Conservation (phyloP, 2,888 invertebrate species). For the Caenorhabditis sp. region DNA sequence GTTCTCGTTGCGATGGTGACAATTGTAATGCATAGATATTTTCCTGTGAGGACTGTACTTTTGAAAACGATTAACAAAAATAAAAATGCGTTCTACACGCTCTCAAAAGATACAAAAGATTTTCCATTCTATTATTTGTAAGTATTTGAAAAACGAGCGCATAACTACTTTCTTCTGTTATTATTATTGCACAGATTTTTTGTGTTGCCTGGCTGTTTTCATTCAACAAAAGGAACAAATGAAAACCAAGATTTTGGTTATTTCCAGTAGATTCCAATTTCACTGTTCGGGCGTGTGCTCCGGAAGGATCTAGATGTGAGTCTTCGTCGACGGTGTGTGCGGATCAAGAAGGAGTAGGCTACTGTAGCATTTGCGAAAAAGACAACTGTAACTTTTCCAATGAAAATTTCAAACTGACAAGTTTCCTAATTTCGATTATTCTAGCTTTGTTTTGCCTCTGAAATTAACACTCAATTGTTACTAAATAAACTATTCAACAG, state of each 20-base stretch:
- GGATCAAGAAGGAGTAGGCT: slow-evolving; percentile 54
- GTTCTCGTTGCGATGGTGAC: slow-evolving; percentile 71
- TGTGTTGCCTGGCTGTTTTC: background rate
- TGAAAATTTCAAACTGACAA: background rate
- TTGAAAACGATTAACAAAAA: background rate
- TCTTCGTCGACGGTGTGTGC: slow-evolving; percentile 53
- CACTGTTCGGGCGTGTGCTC: slow-evolving; percentile 58
- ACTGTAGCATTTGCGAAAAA: slow-evolving; percentile 57
- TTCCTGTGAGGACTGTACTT: too few relatives aligned
- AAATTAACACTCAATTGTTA: too few relatives aligned
- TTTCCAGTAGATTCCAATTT: slow-evolving; percentile 59
- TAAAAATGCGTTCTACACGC: background rate
- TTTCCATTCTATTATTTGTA: too few relatives aligned
- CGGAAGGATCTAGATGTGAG: slow-evolving; percentile 58
- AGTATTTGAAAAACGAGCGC: too few relatives aligned
- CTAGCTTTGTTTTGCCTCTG: background rate
- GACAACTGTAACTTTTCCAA: slow-evolving; percentile 56
- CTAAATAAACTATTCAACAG: too few relatives aligned
- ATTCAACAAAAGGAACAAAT: slow-evolving; percentile 1
- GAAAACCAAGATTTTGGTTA: background rate
- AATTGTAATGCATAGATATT: slow-evolving; percentile 67
- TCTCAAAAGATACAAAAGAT: too few relatives aligned
- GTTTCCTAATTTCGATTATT: background rate
- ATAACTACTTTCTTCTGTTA: background rate
- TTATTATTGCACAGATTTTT: background rate